Base-by-base conservation (phyloP, 2,797 vertebrate genomes). In the Chelonia mydas region DNA sequence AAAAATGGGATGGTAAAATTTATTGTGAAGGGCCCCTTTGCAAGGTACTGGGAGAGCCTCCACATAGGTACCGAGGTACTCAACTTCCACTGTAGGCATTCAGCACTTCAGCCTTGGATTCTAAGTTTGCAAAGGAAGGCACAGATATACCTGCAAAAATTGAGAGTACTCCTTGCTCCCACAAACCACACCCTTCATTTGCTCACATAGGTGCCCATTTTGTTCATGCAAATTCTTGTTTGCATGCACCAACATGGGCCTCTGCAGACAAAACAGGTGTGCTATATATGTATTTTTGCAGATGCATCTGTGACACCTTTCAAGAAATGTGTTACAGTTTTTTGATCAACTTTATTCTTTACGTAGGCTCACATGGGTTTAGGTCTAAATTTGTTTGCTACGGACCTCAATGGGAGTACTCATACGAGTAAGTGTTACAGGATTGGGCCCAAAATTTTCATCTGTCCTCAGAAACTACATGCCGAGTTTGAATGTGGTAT, bases 1-100 rank as follows among this genome's bases (percentile, higher is more conserved):
- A 78, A 87, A 79, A 51, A 68, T 84, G 16, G 47, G 27, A 83
- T 53, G 23, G 95, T 94, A 97, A 95, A 93, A 95, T 88, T 92
- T 92, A 90, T 88, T 53, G 31, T 57, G 37, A 95, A 90, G 51
- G 74, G 11, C 59, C 28, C 61, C 61, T 6, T 2, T 79, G 33
- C 50, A 72, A 90, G 87, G 55, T 90, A 51, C 74, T 85, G 19
- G 74, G 86, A 87, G 55, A 87, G 55, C 6, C 45, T 93, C 76
- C 89, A n/a, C n/a, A 25, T 79, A 81, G 16, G 13, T 77, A 85
- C 23, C 45, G 33, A 84, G 21, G 65, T 83, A 61, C 86, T 93
- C 84, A 90, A 53, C 57, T 57, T 72, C 1, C 90, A 3, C 27
- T 8, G 65, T 89, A 93, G 7, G 8, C 17, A 41, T 59, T 87